Base-by-base conservation (phyloP, 2,797 vertebrate genomes). In the Channallabes apus region DNA sequence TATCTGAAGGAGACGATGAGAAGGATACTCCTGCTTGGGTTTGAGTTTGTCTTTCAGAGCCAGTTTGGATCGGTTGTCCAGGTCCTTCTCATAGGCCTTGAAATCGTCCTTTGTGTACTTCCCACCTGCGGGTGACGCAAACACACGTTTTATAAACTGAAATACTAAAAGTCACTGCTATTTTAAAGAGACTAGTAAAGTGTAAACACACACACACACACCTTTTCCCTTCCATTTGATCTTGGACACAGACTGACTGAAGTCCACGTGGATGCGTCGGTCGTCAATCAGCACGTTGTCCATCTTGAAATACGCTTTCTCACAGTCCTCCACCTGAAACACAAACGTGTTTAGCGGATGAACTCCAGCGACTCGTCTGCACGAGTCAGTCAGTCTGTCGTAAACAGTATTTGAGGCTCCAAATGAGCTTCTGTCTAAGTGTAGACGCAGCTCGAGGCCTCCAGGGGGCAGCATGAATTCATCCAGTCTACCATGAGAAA, bases 301-400 rank as follows among this genome's bases (percentile, higher is more conserved):
- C 98, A 99, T 99, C 92, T 99, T 99, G 90, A 99, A 99, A 90
- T 96, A 99, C 0, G 98, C 98, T 92, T 99, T 99, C 91, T 99
- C 98, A 92, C 98, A 99, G 87, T 99, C 98, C 91, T 99, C 97
- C 88, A 98, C 96, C 98, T 99, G 91, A 54, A 32, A 79, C 51
- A 0, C 4, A 75, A 0, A 5, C 27, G 1, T 38, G n/a, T 35
- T 17, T 38, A 24, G 2, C 12, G 80, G 46, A 54, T 4, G 22
- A 71, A 41, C 68, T 38, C 20, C 22, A 68, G 14, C 1, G 17
- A 69, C 20, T 38, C 32, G 11, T 9, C 68, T 12, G n/a, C 41
- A 38, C 64, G 64, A 35, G n/a, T n/a, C n/a, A n/a, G n/a, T n/a
- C n/a, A n/a, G n/a, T n/a, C n/a, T n/a, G n/a, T n/a, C n/a, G n/a